phyloP scores from a whole-genome alignment of 2,888 invertebrate genomes.

The Oscheius onirici region DNA sequence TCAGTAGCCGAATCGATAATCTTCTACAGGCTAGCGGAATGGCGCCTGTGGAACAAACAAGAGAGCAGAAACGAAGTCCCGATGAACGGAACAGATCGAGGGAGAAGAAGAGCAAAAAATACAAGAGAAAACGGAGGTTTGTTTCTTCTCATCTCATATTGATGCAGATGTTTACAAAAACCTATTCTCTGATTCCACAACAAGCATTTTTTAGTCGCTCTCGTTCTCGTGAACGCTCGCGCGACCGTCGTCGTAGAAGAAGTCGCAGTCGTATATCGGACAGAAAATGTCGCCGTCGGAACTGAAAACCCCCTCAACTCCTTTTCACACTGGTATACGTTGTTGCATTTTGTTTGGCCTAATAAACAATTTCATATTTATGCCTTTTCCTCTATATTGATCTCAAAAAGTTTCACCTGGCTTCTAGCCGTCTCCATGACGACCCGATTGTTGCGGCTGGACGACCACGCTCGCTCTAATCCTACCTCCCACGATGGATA shows the following conservation, averaged over 20 bases:
- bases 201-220: slow-evolving; percentile 10
- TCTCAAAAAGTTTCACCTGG: slow-evolving; percentile 3
- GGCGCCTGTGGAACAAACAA: neutral
- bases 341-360: neutral
- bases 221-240: neutral
- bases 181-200: neutral
- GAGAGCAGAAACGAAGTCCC: neutral
- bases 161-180: neutral
- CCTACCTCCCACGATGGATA: slow-evolving; percentile 1
- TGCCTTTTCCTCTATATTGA: too few relatives aligned
- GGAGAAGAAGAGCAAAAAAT: slow-evolving; percentile 26
- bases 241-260: neutral
- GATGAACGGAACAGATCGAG: slow-evolving; percentile 14
- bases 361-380: too few relatives aligned
- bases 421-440: neutral
- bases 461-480: neutral
- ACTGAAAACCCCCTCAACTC: neutral
- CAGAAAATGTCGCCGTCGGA: slow-evolving; percentile 1
- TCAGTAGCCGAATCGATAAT: slow-evolving; percentile 39
- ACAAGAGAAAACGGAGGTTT: slow-evolving; percentile 29
- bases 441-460: slow-evolving; percentile 1
- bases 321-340: slow-evolving; percentile 5
- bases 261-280: neutral
- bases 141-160: too few relatives aligned
- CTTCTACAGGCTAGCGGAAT: slow-evolving; percentile 28